Evolutionary conservation across 2,113 vertebrate genomes (phyloP), one percentile per base, ranked within the genome.

Genomic region (Phyllostomus discolor): DNA sequence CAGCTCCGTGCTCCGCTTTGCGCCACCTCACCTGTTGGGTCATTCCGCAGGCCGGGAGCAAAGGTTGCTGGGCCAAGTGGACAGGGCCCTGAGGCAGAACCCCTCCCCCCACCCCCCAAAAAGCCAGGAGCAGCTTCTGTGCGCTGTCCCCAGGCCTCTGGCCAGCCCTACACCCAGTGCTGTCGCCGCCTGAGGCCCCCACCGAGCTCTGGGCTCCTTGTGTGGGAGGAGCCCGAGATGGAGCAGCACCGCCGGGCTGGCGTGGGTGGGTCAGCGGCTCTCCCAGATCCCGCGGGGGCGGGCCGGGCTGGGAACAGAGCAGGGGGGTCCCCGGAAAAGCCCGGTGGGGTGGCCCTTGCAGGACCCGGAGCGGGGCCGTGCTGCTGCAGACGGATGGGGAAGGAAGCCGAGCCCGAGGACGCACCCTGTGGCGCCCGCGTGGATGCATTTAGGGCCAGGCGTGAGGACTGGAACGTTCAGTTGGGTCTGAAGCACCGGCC

Each of bases 151-250:
- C 69, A 7, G 35, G 19, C 67, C 67, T 28, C 59, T 64, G 59
- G 62, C 35, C 35, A 22, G 10, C 69, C 69, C 38, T 24, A 10
- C 35, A 24, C 64, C 69, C 35, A 24, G 38, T 7, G 69, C 20
- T 5, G 69, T 12, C 35, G 38, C 69, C 69, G 4, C 38, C 8
- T 26, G 69, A 72, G 69, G 10, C 10, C 38, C 19, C n/a, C 10
- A n/a, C 22, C 20, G 22, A 38, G 22, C 67, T 22, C 35, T 1
- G 67, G 17, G 17, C 67, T 4, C 20, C 15, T 0, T 0, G 19
- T 46, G 72, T 41, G 15, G 41, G 72, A 46, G 70, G 24, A 26
- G 69, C 62, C 64, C 16, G 14, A 35, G 66, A 31, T 35, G n/a
- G 66, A 20, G 16, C n/a, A 35, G 66, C 16, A 1, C 66, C 16